Percentiles rank a stretch among this genome's conserved stretches.
Conservation (phyloP, 2,113 vertebrate species). For the Centropus unirufus region DNA sequence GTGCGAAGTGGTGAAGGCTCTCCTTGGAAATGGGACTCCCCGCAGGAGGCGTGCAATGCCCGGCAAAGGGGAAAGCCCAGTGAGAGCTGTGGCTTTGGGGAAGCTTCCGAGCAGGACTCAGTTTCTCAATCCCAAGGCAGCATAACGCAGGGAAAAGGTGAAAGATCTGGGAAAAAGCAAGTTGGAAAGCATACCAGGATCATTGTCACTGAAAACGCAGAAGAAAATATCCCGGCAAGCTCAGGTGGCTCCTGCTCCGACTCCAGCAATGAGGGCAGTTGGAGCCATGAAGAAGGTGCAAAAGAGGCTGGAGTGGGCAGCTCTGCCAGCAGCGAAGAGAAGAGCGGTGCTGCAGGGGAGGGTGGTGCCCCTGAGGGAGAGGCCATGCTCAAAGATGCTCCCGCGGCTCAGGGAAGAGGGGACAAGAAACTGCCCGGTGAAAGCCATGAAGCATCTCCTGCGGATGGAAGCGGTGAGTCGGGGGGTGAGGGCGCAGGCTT, state of each 20-base stretch:
- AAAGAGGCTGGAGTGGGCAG: neutral
- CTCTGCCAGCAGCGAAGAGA: neutral
- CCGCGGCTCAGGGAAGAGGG: neutral
- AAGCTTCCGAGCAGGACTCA: neutral
- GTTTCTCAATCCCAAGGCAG: neutral
- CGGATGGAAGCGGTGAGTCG: neutral
- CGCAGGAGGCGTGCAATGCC: neutral
- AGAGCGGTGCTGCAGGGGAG: neutral
- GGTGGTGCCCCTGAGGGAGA: neutral
- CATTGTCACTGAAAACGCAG: neutral
- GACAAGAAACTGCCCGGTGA: neutral
- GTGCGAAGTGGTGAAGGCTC: neutral
- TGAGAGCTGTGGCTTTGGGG: neutral
- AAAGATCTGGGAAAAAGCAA: neutral
- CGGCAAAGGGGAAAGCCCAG: neutral
- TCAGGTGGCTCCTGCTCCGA: slow-evolving; percentile 16
- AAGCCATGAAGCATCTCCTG: neutral
- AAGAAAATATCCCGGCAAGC: neutral
- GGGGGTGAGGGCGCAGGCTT: neutral
- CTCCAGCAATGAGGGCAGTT: neutral
- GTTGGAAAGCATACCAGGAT: neutral
- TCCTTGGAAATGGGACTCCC: neutral
- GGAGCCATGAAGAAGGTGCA: neutral
- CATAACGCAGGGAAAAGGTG: neutral
- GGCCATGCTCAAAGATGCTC: neutral